Conservation (phyloP, 2,888 invertebrate species). For the Teinopalpus imperialis region DNA sequence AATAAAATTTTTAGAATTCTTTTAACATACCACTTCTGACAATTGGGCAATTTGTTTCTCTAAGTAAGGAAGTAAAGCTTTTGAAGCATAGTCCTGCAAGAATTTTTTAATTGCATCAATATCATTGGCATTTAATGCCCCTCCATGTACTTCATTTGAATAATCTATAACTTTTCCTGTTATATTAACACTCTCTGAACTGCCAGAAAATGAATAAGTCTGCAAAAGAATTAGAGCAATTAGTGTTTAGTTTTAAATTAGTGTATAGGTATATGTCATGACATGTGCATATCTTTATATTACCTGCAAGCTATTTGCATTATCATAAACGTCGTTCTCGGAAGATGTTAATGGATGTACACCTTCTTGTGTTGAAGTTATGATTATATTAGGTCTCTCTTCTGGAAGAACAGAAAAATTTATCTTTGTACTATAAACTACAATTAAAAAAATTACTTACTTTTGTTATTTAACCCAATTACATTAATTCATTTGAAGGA, state of each 20-base stretch:
- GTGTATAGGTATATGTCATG: no score
- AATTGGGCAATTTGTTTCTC: constrained; percentile 93
- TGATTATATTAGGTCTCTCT: constrained; percentile 46
- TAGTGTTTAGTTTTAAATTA: no score
- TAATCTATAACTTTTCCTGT: constrained; percentile 70
- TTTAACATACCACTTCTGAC: constrained; percentile 85
- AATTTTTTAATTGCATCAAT: constrained; percentile 92
- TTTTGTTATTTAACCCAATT: no score
- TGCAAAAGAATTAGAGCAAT: constrained; percentile 50
- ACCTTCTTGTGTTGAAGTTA: constrained; percentile 47
- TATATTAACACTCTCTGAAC: constrained; percentile 83
- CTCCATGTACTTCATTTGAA: constrained; percentile 84
- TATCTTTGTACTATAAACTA: no score
- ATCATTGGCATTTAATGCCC: constrained; percentile 90
- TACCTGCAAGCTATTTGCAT: constrained; percentile 80
- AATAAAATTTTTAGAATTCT: no score
- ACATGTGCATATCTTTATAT: no score
- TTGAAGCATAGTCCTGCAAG: constrained; percentile 92
- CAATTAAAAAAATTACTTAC: no score
- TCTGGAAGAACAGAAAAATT: constrained; percentile 23
- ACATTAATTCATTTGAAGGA: no score
- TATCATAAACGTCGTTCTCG: constrained; percentile 79
- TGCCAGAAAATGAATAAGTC: constrained; percentile 77
- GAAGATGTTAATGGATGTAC: constrained; percentile 90
- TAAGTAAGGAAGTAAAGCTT: constrained; percentile 94